These are phyloP conservation scores for Podarcis raffonei DNA, from an alignment of 2,113 vertebrate species.

Conservation along the genomic window DNA sequence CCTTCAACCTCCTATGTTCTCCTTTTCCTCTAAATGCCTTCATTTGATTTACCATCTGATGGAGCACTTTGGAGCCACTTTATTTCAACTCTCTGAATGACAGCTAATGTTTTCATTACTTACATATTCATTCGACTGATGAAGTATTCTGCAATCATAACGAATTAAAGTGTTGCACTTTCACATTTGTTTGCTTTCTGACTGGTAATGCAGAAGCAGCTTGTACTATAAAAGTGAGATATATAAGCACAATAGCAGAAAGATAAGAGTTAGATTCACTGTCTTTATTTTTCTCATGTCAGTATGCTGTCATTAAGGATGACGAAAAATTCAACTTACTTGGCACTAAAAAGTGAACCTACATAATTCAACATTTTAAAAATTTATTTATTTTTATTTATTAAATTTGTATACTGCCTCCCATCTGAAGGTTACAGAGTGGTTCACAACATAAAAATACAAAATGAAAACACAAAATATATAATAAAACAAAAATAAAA, in stretches of 20 bases:
- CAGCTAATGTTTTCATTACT: conserved; percentile 54
- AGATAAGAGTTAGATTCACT: conserved; percentile 2
- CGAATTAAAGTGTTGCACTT: conserved; percentile 43
- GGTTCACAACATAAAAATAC: too few relatives aligned
- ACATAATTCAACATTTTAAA: too few relatives aligned
- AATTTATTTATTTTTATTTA: too few relatives aligned
- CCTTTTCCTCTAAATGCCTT: conserved; percentile 1
- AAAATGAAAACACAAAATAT: too few relatives aligned
- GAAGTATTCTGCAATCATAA: conserved; percentile 53
- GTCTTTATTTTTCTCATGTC: conserved; percentile 14
- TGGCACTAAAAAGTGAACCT: not conserved
- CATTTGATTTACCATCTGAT: conserved; percentile 8
- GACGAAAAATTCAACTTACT: too few relatives aligned
- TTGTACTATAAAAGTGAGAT: conserved; percentile 44
- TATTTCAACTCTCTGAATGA: conserved; percentile 27
- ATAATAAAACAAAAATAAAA: too few relatives aligned
- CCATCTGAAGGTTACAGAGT: too few relatives aligned
- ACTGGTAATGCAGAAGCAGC: conserved; percentile 47
- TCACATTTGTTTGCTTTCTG: conserved; percentile 58
- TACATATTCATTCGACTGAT: conserved; percentile 49
- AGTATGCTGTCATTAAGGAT: not conserved
- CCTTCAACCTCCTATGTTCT: not conserved
- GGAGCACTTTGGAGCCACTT: conserved; percentile 13
- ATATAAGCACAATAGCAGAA: conserved; percentile 16
- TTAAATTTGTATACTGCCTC: too few relatives aligned